A percentile compares a stretch with the other conserved stretches of the same genome.
Evolutionary conservation across 2,113 vertebrate species (phyloP).

Genomic region (Pituophis catenifer): DNA sequence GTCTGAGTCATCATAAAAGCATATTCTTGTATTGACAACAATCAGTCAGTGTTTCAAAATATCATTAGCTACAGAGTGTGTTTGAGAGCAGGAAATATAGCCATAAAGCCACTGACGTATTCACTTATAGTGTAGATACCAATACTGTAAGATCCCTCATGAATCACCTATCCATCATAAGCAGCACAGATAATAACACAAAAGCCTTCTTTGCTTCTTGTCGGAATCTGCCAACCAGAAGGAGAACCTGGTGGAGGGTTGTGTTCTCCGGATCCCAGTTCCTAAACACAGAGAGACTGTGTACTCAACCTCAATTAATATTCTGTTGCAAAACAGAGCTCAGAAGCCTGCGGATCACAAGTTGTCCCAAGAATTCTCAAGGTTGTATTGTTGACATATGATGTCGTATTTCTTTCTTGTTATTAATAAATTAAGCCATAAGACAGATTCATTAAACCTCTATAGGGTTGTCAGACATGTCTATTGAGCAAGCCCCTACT

Average conservation of each 20-base stretch:
- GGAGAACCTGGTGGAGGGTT: background rate
- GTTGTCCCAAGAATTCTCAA: background rate
- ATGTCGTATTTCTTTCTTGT: background rate
- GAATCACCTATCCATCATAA: background rate
- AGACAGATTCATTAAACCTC: background rate
- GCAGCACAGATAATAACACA: background rate
- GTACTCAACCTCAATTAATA: background rate
- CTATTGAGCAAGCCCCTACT: background rate
- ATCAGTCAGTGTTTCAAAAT: background rate
- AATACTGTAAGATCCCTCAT: background rate
- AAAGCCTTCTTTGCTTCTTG: background rate
- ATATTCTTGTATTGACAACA: background rate
- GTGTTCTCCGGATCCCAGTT: background rate
- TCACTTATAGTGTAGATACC: background rate
- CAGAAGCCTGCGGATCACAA: background rate
- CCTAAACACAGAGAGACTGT: background rate
- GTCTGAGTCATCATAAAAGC: background rate
- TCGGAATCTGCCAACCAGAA: background rate
- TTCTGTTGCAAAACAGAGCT: background rate
- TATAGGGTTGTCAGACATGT: background rate
- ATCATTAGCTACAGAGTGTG: background rate
- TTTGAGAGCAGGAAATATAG: background rate
- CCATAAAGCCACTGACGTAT: background rate
- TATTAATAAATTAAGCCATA: background rate
- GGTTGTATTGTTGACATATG: background rate